Evolutionary conservation across 2,888 invertebrate genomes (phyloP).

Genomic region (Stratiomys singularior): DNA sequence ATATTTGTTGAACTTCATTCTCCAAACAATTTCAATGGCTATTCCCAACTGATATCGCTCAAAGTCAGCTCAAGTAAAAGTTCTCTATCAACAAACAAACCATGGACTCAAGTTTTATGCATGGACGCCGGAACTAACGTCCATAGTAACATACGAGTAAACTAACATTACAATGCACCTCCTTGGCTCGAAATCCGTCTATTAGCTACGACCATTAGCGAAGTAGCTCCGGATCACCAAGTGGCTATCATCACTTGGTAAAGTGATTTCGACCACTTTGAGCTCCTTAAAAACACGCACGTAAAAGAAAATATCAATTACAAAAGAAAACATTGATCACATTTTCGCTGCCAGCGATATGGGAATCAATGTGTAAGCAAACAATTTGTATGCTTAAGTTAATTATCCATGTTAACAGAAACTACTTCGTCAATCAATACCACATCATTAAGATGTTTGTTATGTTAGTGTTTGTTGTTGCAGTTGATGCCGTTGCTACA

Average conservation of each 20-base stretch:
- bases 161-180: not conserved
- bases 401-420: constrained; percentile 39
- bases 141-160: not conserved
- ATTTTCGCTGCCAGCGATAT: constrained; percentile 27
- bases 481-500: no score
- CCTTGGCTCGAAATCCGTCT: not conserved
- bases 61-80: not conserved
- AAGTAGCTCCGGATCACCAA: not conserved
- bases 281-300: not conserved
- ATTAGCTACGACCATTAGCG: not conserved
- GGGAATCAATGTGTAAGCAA: constrained; percentile 34
- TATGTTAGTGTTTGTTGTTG: not conserved
- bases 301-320: constrained; percentile 38
- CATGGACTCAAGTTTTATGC: constrained; percentile 5
- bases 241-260: constrained; percentile 4
- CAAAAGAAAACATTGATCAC: constrained; percentile 39
- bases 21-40: not conserved
- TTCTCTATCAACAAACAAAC: constrained; percentile 10
- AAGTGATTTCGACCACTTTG: constrained; percentile 32
- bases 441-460: constrained; percentile 42
- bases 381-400: constrained; percentile 38
- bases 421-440: constrained; percentile 35
- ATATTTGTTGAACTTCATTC: not conserved
- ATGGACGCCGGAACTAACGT: constrained; percentile 4
- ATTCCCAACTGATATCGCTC: not conserved